Conservation (phyloP, 2,113 vertebrate species). For the Astur gentilis region DNA sequence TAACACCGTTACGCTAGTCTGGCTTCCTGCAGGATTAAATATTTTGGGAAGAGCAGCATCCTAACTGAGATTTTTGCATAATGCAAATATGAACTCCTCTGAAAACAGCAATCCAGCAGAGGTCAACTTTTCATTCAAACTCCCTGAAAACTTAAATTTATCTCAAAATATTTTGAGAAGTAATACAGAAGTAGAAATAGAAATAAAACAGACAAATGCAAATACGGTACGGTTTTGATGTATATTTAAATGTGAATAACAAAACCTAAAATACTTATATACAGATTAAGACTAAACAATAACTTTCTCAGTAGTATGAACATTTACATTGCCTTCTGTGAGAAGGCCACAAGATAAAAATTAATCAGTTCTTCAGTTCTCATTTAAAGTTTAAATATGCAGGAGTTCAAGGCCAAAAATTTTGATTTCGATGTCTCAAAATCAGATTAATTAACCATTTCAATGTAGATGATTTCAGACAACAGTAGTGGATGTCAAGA, state of each 20-base stretch:
- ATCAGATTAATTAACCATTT: not conserved
- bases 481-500: not conserved
- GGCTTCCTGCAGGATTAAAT: not conserved
- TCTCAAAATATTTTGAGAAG: not conserved
- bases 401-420: not conserved
- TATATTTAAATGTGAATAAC: not conserved
- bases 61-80: not conserved
- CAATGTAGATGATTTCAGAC: not conserved
- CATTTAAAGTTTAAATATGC: not conserved
- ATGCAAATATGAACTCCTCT: not conserved
- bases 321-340: not conserved
- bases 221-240: not conserved
- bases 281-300: not conserved
- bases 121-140: not conserved
- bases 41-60: not conserved
- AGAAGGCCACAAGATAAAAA: not conserved
- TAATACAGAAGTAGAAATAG: not conserved
- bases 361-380: not conserved
- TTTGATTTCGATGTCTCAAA: not conserved
- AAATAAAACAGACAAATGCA: not conserved
- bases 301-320: not conserved
- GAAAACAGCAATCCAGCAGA: not conserved
- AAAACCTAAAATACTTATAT: not conserved
- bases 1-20: not conserved
- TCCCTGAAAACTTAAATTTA: not conserved